phyloP scores from a whole-genome alignment of 1,140 invertebrate species.

The Hyles vespertilio region DNA sequence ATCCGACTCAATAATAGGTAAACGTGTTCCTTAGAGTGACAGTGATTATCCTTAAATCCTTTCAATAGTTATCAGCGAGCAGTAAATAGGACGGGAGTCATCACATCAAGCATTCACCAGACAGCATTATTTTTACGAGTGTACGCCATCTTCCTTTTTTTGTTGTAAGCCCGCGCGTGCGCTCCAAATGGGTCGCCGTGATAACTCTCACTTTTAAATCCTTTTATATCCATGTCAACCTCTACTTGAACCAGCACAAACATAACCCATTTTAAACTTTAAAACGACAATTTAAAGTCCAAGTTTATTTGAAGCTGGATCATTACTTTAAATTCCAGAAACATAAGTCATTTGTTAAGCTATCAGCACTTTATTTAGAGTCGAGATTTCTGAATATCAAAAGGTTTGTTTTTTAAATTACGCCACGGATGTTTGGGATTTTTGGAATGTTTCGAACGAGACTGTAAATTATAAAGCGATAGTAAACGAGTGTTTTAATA shows the following conservation, averaged over 20 bases:
- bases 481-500: constrained; percentile 6
- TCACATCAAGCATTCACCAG: constrained; percentile 28
- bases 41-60: neutral
- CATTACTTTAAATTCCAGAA: constrained; percentile 60
- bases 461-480: constrained; percentile 28
- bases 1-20: no score
- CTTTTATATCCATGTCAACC: constrained; percentile 66
- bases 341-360: constrained; percentile 71
- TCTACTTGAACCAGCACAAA: constrained; percentile 22
- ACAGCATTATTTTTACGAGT: constrained; percentile 50
- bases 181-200: constrained; percentile 65
- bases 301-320: constrained; percentile 14
- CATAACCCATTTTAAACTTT: constrained; percentile 27
- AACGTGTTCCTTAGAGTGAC: no score
- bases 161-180: constrained; percentile 66
- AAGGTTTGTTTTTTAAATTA: constrained; percentile 49
- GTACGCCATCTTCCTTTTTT: constrained; percentile 38
- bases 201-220: constrained; percentile 73
- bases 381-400: constrained; percentile 53
- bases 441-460: constrained; percentile 35
- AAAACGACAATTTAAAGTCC: constrained; percentile 9
- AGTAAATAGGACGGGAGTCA: constrained; percentile 47
- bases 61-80: constrained; percentile 1
- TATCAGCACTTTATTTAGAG: constrained; percentile 73
- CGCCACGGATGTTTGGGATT: constrained; percentile 44